Base-by-base conservation (phyloP, 2,888 invertebrate genomes). In the Helobdella robusta region DNA sequence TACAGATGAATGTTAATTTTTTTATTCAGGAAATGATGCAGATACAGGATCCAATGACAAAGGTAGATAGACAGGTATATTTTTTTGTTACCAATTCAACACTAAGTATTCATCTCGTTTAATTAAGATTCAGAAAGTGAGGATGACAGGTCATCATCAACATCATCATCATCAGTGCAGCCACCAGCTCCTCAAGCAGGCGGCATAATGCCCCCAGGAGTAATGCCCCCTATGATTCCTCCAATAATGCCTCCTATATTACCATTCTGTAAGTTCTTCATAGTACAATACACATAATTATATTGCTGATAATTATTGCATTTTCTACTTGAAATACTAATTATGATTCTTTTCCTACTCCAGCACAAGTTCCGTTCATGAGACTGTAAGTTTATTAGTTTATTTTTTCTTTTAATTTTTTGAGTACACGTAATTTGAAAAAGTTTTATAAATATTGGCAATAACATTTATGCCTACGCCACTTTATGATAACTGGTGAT, bases 151-250 rank as follows among this genome's bases (percentile, higher is more conserved):
- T n/a, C 46, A 23, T 28, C 67, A 58, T 15, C 46, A 46, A 2
- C 35, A 32, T 11, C 25, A 23, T 23, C 44, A 20, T 18, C 60
- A 35, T 30, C 32, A 6, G 52, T 15, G 36, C 61, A 61, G 61
- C 61, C 44, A 25, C 18, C 66, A 35, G 18, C 20, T 18, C 34
- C 50, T n/a, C 34, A 52, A 30, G 3, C 44, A 50, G 11, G 34
- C 18, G 6, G 25, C 63, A 46, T 18, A 11, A 72, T 73, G 59
- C 72, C 73, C 68, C 75, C 74, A 35, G 74, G 74, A 30, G 75
- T 77, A 76, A 40, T 63, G 2, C 67, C 69, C 30, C 65, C 66
- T 34, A 48, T 60, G 20, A 59, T 69, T 66, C 48, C 62, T 34
- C 67, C 66, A 4, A 67, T 62, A 23, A 69, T 68, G 70, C 66